These are phyloP conservation scores for Eclectus roratus DNA, from an alignment of 2,113 vertebrate genomes.

Conservation along the genomic window DNA sequence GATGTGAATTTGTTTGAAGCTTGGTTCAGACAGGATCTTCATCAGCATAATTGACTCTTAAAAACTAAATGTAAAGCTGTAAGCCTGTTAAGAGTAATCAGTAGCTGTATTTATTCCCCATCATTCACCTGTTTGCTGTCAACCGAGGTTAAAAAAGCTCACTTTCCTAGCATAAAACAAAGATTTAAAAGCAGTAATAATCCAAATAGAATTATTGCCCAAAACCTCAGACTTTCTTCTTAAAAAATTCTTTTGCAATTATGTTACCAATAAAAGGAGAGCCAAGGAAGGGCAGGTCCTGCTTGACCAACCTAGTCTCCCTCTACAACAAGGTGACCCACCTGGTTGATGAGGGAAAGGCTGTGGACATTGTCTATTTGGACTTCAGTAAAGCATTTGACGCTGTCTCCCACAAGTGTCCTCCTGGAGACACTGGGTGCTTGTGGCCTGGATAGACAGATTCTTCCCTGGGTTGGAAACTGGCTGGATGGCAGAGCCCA, in stretches of 20 bases:
- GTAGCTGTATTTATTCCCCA: background rate
- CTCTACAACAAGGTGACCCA: background rate
- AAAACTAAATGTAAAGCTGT: no score
- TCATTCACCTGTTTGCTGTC: background rate
- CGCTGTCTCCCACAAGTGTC: background rate
- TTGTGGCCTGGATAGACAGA: background rate
- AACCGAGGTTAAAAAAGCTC: background rate
- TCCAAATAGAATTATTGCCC: background rate
- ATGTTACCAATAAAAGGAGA: background rate
- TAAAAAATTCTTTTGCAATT: background rate
- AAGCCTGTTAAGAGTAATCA: background rate
- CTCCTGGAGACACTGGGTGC: background rate
- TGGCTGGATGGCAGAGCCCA: background rate
- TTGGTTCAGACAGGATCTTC: background rate
- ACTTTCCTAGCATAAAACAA: background rate
- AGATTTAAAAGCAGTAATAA: background rate
- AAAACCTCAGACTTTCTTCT: background rate
- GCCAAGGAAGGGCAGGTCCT: background rate
- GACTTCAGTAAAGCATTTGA: background rate
- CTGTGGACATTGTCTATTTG: background rate
- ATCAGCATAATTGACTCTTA: background rate
- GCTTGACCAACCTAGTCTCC: background rate
- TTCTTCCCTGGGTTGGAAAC: background rate
- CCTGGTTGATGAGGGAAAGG: background rate
- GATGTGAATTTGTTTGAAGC: background rate